Conservation (phyloP, 2,797 vertebrate species). For the Fundulus diaphanus region DNA sequence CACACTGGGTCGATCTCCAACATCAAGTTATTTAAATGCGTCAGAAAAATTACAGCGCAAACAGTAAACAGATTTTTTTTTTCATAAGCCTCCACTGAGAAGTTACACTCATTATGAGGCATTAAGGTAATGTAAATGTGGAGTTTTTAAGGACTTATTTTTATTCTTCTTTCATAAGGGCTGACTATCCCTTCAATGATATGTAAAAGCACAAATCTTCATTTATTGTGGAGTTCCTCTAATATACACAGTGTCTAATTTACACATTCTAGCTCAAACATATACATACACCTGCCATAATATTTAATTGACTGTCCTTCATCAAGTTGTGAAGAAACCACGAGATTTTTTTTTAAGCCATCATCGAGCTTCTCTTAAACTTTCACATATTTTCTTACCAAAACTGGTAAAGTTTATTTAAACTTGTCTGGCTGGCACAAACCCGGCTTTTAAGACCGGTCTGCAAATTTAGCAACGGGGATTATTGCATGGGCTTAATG, state of each 20-base stretch:
- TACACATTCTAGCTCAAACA: neutral
- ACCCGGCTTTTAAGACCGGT: too few species aligned
- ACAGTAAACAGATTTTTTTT: neutral
- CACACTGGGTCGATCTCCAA: neutral
- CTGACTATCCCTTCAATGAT: neutral
- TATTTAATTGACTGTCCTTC: neutral
- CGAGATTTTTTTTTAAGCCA: too few species aligned
- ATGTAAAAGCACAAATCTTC: neutral
- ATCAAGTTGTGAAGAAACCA: neutral
- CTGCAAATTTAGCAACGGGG: too few species aligned
- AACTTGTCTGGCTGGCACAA: too few species aligned
- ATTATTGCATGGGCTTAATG: too few species aligned
- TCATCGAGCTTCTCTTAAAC: too few species aligned
- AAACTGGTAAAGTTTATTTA: too few species aligned
- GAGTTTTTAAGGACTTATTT: neutral
- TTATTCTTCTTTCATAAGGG: neutral
- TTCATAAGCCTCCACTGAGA: neutral
- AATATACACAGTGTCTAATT: neutral
- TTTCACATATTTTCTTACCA: too few species aligned
- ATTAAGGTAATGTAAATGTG: neutral
- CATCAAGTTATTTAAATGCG: neutral
- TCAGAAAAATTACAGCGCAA: neutral
- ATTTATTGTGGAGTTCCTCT: neutral
- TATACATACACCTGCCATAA: neutral
- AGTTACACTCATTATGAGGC: neutral